phyloP scores from a whole-genome alignment of 2,797 vertebrate genomes.

The Microctenopoma stevenorrisi region DNA sequence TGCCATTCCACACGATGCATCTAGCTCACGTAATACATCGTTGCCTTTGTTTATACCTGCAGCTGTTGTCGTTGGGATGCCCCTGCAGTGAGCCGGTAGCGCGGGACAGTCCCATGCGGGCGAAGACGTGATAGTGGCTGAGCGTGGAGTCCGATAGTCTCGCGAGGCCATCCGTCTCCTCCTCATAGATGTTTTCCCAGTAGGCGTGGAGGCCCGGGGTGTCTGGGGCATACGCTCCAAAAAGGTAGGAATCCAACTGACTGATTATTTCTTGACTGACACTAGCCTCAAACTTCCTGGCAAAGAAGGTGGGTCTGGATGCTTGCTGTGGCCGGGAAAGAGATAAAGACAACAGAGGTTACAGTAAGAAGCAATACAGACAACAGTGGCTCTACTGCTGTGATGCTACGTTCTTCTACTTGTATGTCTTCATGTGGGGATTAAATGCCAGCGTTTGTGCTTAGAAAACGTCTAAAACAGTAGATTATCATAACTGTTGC shows the following conservation, averaged over 20 bases:
- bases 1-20: not conserved
- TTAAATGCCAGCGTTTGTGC: too few relatives aligned
- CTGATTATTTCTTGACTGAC: constrained; percentile 96
- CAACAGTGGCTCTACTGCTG: too few relatives aligned
- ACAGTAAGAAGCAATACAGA: not conserved
- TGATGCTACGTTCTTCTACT: too few relatives aligned
- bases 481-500: not conserved
- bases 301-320: constrained; percentile 95
- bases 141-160: constrained; percentile 86
- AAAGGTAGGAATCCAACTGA: constrained; percentile 93
- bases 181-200: constrained; percentile 93
- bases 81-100: constrained; percentile 86
- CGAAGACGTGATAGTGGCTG: constrained; percentile 91
- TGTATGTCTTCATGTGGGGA: too few relatives aligned
- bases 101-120: constrained; percentile 88
- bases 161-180: constrained; percentile 85
- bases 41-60: constrained; percentile 83
- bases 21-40: not conserved
- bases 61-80: constrained; percentile 85
- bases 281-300: constrained; percentile 95
- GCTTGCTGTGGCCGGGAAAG: constrained; percentile 85
- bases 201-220: constrained; percentile 90
- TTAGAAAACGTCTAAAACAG: not conserved
- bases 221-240: constrained; percentile 84
- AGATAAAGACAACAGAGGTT: not conserved